These are phyloP conservation scores for Amphiprion clarkii DNA, from an alignment of 2,797 vertebrate genomes.

Conservation along the genomic window DNA sequence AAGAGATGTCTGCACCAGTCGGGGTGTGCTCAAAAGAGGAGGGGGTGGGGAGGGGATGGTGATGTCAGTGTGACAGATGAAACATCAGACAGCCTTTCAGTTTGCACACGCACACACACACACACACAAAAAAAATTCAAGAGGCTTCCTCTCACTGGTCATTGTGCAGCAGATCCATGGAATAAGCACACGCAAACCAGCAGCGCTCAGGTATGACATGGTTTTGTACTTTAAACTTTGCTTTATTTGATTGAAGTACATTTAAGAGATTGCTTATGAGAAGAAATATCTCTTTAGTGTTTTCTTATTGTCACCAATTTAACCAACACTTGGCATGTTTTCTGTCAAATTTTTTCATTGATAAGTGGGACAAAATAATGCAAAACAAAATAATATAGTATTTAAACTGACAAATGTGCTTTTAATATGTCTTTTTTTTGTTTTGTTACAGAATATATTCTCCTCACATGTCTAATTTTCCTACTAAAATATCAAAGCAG, in stretches of 20 bases:
- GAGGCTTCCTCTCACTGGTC: constrained; percentile 57
- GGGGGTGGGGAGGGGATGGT: constrained; percentile 55
- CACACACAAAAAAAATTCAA: constrained; percentile 29
- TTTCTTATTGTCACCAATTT: background rate
- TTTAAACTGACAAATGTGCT: background rate
- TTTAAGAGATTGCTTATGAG: background rate
- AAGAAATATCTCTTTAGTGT: background rate
- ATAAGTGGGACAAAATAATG: background rate
- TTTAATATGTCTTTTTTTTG: constrained; percentile 1
- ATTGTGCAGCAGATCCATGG: constrained; percentile 65
- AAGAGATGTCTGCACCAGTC: constrained; percentile 43
- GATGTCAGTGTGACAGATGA: constrained; percentile 78
- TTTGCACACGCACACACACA: constrained; percentile 18
- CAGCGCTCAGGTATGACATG: constrained; percentile 47
- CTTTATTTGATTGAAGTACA: background rate
- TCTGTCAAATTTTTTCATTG: background rate
- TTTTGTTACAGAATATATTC: constrained; percentile 26
- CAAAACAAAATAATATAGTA: constrained; percentile 2
- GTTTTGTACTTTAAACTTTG: constrained; percentile 19
- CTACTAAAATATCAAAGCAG: constrained; percentile 13
- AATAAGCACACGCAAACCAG: constrained; percentile 34
- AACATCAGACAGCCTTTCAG: constrained; percentile 73
- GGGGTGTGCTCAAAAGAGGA: constrained; percentile 49
- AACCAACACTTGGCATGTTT: background rate
- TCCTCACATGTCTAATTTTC: background rate